Conservation (phyloP, 2,113 vertebrate species). For the Centrocercus urophasianus region DNA sequence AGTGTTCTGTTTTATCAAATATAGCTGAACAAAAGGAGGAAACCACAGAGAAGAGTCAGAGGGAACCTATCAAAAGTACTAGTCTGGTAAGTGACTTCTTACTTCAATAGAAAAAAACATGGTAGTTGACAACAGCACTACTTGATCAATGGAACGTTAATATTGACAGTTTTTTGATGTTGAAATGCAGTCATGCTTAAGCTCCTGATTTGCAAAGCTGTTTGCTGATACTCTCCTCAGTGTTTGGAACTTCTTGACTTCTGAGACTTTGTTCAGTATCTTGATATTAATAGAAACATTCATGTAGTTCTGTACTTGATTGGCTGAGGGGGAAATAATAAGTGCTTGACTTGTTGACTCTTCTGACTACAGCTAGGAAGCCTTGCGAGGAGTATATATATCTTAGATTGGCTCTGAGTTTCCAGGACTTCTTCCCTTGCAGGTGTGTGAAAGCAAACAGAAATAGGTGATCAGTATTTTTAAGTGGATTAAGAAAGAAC, state of each 20-base stretch:
- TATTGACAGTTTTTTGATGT: background rate
- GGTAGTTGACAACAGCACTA: background rate
- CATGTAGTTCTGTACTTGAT: background rate
- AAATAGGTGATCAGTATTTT: background rate
- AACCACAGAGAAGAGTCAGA: slow-evolving; percentile 56
- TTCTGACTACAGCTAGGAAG: background rate
- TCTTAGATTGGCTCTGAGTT: background rate
- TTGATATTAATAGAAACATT: background rate
- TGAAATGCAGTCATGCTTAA: background rate
- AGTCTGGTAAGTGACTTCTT: slow-evolving; percentile 83
- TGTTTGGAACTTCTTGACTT: background rate
- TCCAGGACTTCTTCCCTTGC: background rate
- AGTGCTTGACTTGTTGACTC: background rate
- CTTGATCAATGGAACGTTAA: slow-evolving; percentile 7
- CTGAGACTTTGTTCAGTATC: background rate
- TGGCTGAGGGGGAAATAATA: background rate
- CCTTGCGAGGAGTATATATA: accelerated
- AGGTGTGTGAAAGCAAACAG: background rate
- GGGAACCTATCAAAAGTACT: slow-evolving; percentile 78
- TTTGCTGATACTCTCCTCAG: background rate
- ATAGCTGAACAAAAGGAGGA: slow-evolving; percentile 72
- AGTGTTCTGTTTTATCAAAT: slow-evolving; percentile 46
- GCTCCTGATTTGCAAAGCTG: background rate
- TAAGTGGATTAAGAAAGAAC: background rate
- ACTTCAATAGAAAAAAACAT: background rate